Conservation (phyloP, 92 coral and sea anemone genomes). For the Heteractis magnifica region DNA sequence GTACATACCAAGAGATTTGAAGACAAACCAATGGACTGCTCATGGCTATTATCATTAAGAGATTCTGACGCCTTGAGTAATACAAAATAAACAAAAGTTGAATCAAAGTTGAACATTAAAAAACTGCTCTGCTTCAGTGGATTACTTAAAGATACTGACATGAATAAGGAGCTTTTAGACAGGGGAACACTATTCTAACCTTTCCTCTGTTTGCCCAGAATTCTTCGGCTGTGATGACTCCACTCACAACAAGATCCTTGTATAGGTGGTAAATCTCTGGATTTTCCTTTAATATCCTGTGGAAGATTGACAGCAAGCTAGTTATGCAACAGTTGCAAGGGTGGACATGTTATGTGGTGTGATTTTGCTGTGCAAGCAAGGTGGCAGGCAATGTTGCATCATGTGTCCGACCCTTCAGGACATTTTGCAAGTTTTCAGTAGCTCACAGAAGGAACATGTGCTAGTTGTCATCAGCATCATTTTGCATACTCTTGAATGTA, state of each 20-base stretch:
- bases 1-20: constrained; percentile 86
- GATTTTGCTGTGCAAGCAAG: too few relatives aligned
- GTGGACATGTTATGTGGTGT: neutral
- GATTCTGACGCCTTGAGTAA: constrained; percentile 12
- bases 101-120: neutral
- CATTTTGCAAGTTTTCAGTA: too few relatives aligned
- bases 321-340: too few relatives aligned
- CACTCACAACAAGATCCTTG: constrained; percentile 95
- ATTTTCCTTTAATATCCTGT: constrained; percentile 79
- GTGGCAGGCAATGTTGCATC: too few relatives aligned
- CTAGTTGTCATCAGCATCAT: too few relatives aligned
- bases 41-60: constrained; percentile 10
- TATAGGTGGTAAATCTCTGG: constrained; percentile 91
- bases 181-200: constrained; percentile 23
- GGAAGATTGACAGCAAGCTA: neutral
- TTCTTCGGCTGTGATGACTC: constrained; percentile 85
- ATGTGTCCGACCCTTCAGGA: too few relatives aligned
- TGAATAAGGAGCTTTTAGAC: neutral
- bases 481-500: too few relatives aligned
- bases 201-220: constrained; percentile 91
- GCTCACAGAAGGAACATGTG: too few relatives aligned
- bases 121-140: too few relatives aligned
- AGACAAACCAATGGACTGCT: constrained; percentile 77
- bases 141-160: neutral
- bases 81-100: neutral